A percentile compares a stretch with the other conserved stretches of the same genome.
Conservation (phyloP, 2,113 vertebrate genomes). For the Thinocorus orbignyianus region DNA sequence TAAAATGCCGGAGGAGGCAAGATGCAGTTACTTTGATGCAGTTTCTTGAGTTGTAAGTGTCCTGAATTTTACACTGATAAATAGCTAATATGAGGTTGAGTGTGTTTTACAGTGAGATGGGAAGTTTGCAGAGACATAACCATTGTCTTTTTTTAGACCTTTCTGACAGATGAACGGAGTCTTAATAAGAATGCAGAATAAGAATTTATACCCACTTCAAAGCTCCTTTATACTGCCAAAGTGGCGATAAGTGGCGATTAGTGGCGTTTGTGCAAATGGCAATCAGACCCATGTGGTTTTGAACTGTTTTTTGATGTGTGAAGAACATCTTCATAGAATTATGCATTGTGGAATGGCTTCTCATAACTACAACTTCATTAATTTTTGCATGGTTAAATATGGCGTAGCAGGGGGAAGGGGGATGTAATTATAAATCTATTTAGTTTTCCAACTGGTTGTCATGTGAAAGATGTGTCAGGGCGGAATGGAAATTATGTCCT, state of each 20-base stretch:
- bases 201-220: slow-evolving; percentile 33
- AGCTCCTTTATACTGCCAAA: slow-evolving; percentile 11
- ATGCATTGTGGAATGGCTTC: background rate
- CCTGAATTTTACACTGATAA: background rate
- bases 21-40: background rate
- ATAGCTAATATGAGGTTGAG: background rate
- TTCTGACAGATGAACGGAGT: background rate
- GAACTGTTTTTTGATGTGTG: background rate
- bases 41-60: background rate
- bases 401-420: background rate
- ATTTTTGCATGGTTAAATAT: background rate
- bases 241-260: background rate
- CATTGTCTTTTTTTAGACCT: background rate
- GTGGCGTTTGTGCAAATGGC: background rate
- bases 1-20: background rate
- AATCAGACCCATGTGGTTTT: slow-evolving; percentile 9
- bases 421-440: background rate
- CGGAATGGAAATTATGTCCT: background rate
- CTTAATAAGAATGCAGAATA: slow-evolving; percentile 18
- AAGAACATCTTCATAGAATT: background rate
- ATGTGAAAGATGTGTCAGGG: background rate
- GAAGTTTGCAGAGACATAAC: background rate
- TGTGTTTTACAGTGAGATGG: background rate
- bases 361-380: background rate
- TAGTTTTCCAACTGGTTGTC: background rate